Base-by-base conservation (phyloP, 2,888 invertebrate species). In the Protodeltote pygarga region DNA sequence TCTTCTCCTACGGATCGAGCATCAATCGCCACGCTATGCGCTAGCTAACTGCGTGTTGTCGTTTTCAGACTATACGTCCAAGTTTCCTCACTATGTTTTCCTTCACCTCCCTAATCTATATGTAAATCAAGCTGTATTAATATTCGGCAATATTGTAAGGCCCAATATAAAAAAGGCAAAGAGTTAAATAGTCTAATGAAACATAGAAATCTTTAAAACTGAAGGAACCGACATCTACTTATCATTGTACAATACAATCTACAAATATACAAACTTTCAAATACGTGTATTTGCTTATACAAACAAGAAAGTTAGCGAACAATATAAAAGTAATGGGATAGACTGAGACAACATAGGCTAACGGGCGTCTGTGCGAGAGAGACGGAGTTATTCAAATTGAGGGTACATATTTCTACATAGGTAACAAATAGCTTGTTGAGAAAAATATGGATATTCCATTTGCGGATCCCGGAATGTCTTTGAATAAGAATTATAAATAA, bases 251-350 rank as follows among this genome's bases (percentile, higher is more conserved):
- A 87, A 87, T 86, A 86, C 85, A 85, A 88, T 85, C 84, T 85
- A 89, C 87, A 90, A 91, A 91, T 89, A 91, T 83, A 89, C 85
- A 88, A 90, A 92, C 91, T 91, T 92, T 91, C 90, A 90, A 90
- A 92, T 89, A 88, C 88, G 85, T 89, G 87, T 89, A 91, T 91
- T 91, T 91, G 90, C 91, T 90, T 90, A 91, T 86, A 91, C 90
- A 92, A 91, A 91, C 92, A 92, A 92, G 91, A 91, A 92, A 92
- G 91, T 91, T 91, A 91, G 91, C 90, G 92, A 92, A 92, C 92
- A 90, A 91, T 91, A 92, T 92, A 91, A 91, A 92, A 90, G 90
- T 91, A 91, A 92, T 92, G 88, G 89, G 85, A 86, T 85, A 89
- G 90, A 91, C 71, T 49, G 85, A 84, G 80, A 89, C 57, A 55